phyloP scores from a whole-genome alignment of 2,113 vertebrate species.

The Sylvietta virens region DNA sequence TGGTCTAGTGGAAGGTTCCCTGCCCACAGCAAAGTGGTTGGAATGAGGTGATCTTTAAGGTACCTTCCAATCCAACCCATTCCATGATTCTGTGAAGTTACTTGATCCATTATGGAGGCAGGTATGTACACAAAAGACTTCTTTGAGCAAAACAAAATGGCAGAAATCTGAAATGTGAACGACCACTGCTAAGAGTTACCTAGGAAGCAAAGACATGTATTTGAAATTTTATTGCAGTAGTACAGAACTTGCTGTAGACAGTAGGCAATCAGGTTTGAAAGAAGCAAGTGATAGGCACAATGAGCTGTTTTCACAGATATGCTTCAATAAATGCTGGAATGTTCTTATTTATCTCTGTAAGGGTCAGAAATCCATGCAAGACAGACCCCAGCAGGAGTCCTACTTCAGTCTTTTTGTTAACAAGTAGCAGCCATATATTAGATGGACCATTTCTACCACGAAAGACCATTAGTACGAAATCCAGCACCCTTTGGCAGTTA shows the following conservation, averaged over 20 bases:
- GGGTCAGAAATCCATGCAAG: background rate
- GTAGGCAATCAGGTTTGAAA: background rate
- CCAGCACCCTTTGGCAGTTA: background rate
- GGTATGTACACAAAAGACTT: background rate
- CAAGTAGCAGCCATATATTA: background rate
- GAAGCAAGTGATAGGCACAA: background rate
- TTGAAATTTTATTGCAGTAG: background rate
- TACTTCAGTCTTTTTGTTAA: background rate
- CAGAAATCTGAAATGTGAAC: background rate
- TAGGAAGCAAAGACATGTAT: accelerated
- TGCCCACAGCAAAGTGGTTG: background rate
- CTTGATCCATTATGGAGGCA: background rate
- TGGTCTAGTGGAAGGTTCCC: background rate
- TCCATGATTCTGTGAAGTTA: background rate
- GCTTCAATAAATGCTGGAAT: background rate
- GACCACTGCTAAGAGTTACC: background rate
- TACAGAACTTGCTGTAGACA: background rate
- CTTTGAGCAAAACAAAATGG: background rate
- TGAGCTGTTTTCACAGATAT: background rate
- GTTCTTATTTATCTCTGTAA: background rate
- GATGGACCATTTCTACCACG: background rate
- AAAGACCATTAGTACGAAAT: background rate
- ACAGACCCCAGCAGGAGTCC: background rate
- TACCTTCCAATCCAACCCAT: background rate
- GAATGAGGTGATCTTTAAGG: background rate